Percentiles rank a stretch among this genome's conserved stretches.
phyloP scores from a whole-genome alignment of 1,140 invertebrate genomes.

The Hylyphantes graminicola region DNA sequence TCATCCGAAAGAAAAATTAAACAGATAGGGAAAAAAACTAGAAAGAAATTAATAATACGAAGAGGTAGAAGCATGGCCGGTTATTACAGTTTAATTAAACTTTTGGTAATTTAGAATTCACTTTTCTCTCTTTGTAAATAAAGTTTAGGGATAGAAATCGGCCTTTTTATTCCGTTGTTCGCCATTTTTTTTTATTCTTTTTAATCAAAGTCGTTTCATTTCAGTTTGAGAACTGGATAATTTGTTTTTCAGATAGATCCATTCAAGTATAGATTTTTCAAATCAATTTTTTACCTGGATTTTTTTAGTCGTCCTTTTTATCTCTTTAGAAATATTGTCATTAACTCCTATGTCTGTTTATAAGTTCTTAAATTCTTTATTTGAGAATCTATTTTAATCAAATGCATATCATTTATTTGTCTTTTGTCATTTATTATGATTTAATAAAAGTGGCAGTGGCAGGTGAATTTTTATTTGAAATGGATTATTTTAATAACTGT shows the following conservation, averaged over 20 bases:
- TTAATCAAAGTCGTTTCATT: slow-evolving; percentile 58
- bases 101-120: slow-evolving; percentile 60
- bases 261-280: slow-evolving; percentile 38
- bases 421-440: no score
- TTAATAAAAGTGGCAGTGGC: no score
- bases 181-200: slow-evolving; percentile 25
- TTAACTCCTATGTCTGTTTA: no score
- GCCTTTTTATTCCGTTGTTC: slow-evolving; percentile 15
- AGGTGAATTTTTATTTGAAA: no score
- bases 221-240: slow-evolving; percentile 46
- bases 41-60: slow-evolving; percentile 52
- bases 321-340: no score
- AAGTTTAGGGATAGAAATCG: slow-evolving; percentile 27
- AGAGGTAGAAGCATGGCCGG: slow-evolving; percentile 22
- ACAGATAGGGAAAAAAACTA: slow-evolving; percentile 30
- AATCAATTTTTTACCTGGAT: slow-evolving; percentile 34
- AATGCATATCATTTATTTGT: no score
- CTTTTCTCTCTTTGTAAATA: slow-evolving; percentile 55
- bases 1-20: slow-evolving; percentile 18
- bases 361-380: no score
- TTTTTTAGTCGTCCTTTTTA: neutral
- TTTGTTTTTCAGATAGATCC: slow-evolving; percentile 22
- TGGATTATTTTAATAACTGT: no score
- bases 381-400: no score
- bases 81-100: slow-evolving; percentile 60